phyloP scores from a whole-genome alignment of 2,113 vertebrate species.

The Aix galericulata region DNA sequence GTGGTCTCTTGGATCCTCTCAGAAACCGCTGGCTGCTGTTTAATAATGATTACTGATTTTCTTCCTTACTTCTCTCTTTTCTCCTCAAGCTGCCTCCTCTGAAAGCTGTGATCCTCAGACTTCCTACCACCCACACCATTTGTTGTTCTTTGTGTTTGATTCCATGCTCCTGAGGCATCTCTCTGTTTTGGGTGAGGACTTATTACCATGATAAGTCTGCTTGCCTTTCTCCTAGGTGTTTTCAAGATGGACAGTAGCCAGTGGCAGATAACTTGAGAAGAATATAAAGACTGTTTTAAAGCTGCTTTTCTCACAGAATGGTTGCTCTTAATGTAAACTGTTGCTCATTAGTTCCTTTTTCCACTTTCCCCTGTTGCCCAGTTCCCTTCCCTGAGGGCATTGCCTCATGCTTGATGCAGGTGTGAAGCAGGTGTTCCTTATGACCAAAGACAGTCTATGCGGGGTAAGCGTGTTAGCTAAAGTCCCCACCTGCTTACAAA shows the following conservation, averaged over 20 bases:
- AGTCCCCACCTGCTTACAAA: not conserved
- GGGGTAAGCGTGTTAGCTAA: not conserved
- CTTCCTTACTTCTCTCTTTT: not conserved
- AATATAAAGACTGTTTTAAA: not conserved
- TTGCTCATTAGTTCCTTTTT: not conserved
- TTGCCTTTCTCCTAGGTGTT: not conserved
- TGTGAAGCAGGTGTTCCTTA: conserved; percentile 41
- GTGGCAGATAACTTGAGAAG: not conserved
- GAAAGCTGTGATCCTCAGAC: not conserved
- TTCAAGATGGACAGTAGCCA: not conserved
- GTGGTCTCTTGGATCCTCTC: not conserved
- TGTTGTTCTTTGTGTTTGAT: not conserved
- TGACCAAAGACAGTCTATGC: not conserved
- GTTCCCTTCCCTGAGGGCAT: conserved; percentile 4
- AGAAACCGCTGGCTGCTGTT: not conserved
- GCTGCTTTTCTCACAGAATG: not conserved
- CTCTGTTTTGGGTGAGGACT: not conserved
- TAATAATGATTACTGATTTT: not conserved
- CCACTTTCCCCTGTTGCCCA: not conserved
- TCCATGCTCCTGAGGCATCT: not conserved
- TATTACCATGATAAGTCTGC: not conserved
- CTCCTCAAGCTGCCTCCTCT: not conserved
- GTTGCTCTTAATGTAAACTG: not conserved
- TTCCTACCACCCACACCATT: not conserved
- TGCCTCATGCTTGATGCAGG: conserved; percentile 36